Evolutionary conservation across 1,140 invertebrate species (phyloP).

Genomic region (Rhopalosiphum maidis): DNA sequence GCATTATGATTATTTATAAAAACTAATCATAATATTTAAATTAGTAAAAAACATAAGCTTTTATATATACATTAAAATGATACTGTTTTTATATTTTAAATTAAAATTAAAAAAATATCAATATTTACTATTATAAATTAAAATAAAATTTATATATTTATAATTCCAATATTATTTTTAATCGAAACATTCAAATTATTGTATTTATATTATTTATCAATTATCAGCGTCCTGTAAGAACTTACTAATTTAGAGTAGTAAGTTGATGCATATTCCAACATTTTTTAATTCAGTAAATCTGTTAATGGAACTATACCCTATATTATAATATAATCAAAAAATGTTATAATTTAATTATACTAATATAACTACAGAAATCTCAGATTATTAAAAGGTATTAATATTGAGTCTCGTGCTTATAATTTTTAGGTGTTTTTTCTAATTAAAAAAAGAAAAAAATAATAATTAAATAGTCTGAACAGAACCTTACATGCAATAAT

Average conservation of each 20-base stretch:
- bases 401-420: neutral
- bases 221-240: neutral
- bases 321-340: neutral
- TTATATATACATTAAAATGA: neutral
- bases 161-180: neutral
- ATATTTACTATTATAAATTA: constrained; percentile 17
- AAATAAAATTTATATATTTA: constrained; percentile 21
- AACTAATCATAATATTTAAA: neutral
- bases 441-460: neutral
- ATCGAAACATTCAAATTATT: neutral
- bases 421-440: neutral
- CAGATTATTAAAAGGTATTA: neutral
- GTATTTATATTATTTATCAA: neutral
- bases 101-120: neutral
- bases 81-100: constrained; percentile 14
- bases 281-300: neutral
- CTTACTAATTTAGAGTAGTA: neutral
- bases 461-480: neutral
- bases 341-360: neutral
- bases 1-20: constrained; percentile 16
- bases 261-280: neutral
- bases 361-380: neutral
- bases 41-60: neutral
- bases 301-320: neutral
- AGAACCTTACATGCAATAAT: neutral